phyloP scores from a whole-genome alignment of 30 jellyfish, hydroid and myxozoan species.

The Sanderia malayensis region DNA sequence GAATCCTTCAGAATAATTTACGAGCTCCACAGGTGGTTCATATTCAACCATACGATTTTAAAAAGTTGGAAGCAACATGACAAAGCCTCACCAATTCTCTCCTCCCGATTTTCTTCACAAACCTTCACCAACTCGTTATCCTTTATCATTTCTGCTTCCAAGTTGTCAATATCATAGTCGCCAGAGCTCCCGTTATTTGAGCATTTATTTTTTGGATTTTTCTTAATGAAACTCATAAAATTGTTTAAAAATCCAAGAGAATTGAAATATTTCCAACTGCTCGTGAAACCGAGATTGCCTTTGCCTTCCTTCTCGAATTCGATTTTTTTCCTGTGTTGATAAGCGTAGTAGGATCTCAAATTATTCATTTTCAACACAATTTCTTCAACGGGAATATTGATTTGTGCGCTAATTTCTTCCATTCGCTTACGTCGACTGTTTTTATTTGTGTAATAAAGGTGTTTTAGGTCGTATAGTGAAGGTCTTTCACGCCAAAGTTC shows the following conservation, averaged over 20 bases:
- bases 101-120: too few species aligned
- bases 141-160: not conserved
- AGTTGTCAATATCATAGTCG: not conserved
- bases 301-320: conserved; percentile 58
- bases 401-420: conserved; percentile 49
- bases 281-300: conserved; percentile 28
- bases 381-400: conserved; percentile 54
- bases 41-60: too few species aligned
- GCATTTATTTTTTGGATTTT: not conserved
- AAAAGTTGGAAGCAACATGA: too few species aligned
- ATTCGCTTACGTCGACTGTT: conserved; percentile 68
- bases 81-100: too few species aligned
- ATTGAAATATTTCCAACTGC: conserved; percentile 78
- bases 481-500: conserved; percentile 74
- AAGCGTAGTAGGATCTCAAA: conserved; percentile 75
- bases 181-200: not conserved
- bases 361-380: conserved; percentile 76
- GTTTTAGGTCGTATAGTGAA: conserved; percentile 61
- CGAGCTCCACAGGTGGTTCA: too few species aligned
- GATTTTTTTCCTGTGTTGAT: conserved; percentile 72
- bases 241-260: conserved; percentile 63
- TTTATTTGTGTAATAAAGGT: conserved; percentile 51
- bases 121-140: not conserved
- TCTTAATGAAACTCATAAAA: conserved; percentile 24
- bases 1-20: too few species aligned